A percentile compares a stretch with the other conserved stretches of the same genome.
These are phyloP conservation scores for Fregata magnificens DNA, from an alignment of 2,113 vertebrate species.

Conservation along the genomic window DNA sequence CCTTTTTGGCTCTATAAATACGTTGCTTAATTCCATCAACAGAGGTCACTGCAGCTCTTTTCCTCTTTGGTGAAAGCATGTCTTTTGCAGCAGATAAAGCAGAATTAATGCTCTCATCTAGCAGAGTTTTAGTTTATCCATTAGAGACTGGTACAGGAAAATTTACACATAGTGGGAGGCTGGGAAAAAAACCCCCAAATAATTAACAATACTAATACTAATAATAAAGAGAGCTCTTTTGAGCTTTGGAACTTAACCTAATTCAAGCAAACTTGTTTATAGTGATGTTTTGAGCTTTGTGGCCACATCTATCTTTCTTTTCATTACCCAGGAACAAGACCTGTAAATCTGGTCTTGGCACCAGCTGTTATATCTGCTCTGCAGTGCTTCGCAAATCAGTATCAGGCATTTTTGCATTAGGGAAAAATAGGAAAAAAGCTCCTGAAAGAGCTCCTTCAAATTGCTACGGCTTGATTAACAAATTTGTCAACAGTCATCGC, in stretches of 20 bases:
- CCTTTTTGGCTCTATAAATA: not conserved
- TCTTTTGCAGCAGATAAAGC: not conserved
- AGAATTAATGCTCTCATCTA: not conserved
- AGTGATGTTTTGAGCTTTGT: not conserved
- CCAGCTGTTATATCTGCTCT: not conserved
- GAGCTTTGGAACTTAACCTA: not conserved
- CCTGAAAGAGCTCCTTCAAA: not conserved
- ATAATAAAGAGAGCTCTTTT: not conserved
- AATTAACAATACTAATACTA: not conserved
- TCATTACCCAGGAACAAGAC: not conserved
- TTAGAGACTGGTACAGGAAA: not conserved
- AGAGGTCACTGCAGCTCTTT: slow-evolving; percentile 75
- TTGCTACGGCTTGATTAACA: not conserved
- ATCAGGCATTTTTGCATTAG: not conserved
- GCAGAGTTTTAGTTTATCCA: not conserved
- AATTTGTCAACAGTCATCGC: not conserved
- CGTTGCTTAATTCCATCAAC: slow-evolving; percentile 69
- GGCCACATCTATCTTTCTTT: not conserved
- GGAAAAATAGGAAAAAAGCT: not conserved
- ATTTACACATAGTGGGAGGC: not conserved
- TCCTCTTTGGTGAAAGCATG: not conserved
- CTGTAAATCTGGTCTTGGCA: not conserved
- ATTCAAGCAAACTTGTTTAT: not conserved
- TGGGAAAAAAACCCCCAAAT: not conserved
- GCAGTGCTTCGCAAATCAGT: not conserved